Conservation (phyloP, 1,140 invertebrate genomes). For the Thaumatotibia leucotreta region DNA sequence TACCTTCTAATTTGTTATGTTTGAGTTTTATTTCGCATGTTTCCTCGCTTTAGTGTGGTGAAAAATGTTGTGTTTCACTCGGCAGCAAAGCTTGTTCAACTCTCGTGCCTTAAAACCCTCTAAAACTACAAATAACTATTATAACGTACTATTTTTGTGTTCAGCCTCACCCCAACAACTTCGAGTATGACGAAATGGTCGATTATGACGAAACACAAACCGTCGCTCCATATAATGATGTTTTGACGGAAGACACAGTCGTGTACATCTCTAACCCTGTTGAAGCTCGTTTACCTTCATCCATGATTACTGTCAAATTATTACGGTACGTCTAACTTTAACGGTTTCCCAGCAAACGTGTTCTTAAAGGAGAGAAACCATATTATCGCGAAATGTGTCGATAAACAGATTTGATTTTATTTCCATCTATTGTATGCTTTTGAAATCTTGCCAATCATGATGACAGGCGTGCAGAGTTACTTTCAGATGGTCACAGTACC, state of each 20-base stretch:
- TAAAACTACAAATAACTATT: no score
- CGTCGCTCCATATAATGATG: not conserved
- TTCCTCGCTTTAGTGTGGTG: no score
- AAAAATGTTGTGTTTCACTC: no score
- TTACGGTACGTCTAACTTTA: constrained; percentile 29
- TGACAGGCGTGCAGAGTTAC: no score
- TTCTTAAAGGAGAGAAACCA: not conserved
- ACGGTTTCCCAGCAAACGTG: not conserved
- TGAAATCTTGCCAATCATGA: no score
- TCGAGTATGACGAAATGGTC: constrained; percentile 36
- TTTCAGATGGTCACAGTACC: no score
- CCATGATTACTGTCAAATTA: constrained; percentile 41
- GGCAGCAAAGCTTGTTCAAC: no score
- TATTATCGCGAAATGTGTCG: not conserved
- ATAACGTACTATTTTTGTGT: no score
- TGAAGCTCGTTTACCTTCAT: constrained; percentile 45
- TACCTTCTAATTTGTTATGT: no score
- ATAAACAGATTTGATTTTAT: not conserved
- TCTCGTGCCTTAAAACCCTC: no score
- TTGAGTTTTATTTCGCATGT: no score
- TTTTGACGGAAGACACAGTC: constrained; percentile 26
- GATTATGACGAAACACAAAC: constrained; percentile 9
- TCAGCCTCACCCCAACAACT: constrained; percentile 29
- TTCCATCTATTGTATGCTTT: no score
- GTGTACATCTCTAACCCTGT: constrained; percentile 47